Base-by-base conservation (phyloP, 2,888 invertebrate genomes). In the Nomada ferruginata region DNA sequence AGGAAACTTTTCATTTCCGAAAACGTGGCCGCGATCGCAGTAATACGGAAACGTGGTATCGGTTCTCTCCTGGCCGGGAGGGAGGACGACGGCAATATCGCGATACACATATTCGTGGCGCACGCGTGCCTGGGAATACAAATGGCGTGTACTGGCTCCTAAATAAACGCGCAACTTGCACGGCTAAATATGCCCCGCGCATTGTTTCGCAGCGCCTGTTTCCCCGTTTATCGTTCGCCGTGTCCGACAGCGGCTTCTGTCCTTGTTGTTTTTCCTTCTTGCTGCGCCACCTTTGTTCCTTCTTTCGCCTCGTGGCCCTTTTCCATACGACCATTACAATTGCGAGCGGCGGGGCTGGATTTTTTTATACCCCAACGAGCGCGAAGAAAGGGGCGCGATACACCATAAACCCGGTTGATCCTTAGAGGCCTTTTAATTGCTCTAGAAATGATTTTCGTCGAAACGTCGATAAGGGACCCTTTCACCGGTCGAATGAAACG, bases 1-100 rank as follows among this genome's bases (percentile, higher is more conserved):
- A 69, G 81, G 76, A 75, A 87, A 75, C 70, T 75, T 79, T 79
- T 81, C 79, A 84, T 84, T 84, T 82, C 79, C 71, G 77, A 76
- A 77, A 81, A 74, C 60, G 73, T 68, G 63, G 61, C 42, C 59
- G 68, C 26, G 50, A 68, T 44, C 53, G 52, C 57, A 64, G 57
- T 26, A 64, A 64, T 42, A 55, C 42, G 72, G 53, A 23, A 57
- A 29, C 57, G 59, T 59, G 53, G 55, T 57, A 72, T 74, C 64
- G 83, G 57, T 65, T 78, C 52, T 13, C 57, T 13, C 7, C 52
- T 61, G 20, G 50, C 29, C 26, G 11, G 65, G 65, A 42, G 50
- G 36, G 65, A 42, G 59, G 55, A 47, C 18, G 53, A 23, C 15
- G 57, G 60, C 53, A 69, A 65, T 83, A 87, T 87, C 77, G 69